Base-by-base conservation (phyloP, 2,113 vertebrate genomes). In the Echinops telfairi region DNA sequence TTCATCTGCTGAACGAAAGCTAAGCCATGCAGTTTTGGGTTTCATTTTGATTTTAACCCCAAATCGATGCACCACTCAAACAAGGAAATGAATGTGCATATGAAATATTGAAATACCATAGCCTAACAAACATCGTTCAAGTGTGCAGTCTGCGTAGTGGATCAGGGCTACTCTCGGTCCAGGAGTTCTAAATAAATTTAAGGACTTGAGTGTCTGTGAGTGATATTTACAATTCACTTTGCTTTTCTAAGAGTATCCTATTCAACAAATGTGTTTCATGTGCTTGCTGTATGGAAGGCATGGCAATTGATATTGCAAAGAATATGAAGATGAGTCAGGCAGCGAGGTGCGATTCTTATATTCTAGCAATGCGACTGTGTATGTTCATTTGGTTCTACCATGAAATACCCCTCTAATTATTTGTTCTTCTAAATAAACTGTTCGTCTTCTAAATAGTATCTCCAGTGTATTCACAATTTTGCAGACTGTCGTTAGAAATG, bases 171-270 rank as follows among this genome's bases (percentile, higher is more conserved):
- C 38, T 90, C 36, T 3, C n/a, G 10, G 11, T 90, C 31, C 19
- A 76, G 43, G 94, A 85, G 1, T 92, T 94, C 58, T 86, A 91
- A 92, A 58, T 43, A 89, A 95, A 85, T 20, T 29, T 91, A 85
- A 94, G 40, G 27, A 81, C 19, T 88, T 17, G 4, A 85, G 23
- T 16, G 82, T 93, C 38, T 79, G 23, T 43, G 23, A 14, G 62
- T 88, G 77, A 27, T 25, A 86, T 93, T 96, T 88, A 47, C 40
- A 94, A 92, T 43, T 95, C 53, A 87, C 87, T 92, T 25, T 53
- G 27, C 10, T 76, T 77, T 85, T 83, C 78, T 90, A 53, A 92
- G 75, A 89, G 5, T 31, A 53, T 70, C 78, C 6, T 79, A 38
- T 16, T 87, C 29, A 85, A 25, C 70, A 89, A 85, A 81, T 57